Evolutionary conservation across 2,888 invertebrate genomes (phyloP), one percentile per base, ranked within the genome.

Genomic region (Drosophila rubida): DNA sequence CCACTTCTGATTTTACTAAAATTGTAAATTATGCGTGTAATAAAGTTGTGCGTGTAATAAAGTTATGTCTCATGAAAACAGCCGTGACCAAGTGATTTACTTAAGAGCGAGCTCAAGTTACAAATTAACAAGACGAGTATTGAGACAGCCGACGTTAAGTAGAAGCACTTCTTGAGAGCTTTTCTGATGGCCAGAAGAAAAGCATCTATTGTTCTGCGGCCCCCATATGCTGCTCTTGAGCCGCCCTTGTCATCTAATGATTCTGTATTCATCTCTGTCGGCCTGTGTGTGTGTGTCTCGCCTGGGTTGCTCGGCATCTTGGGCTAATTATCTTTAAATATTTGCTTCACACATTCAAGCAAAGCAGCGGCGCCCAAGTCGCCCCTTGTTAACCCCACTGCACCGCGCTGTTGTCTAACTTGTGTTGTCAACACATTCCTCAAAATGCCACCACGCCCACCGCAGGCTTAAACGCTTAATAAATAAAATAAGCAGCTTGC

Each of bases 401-500:
- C 14, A 7, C n/a, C 25, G 6, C 25, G n/a, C 0, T 32, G 32
- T 32, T 32, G 9, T 13, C 23, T 16, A 13, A 13, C 19, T 25
- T 42, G n/a, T 23, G 51, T 58, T 69, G 75, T 58, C 71, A 61
- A 32, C 66, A 72, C 51, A 59, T 59, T 54, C 11, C 58, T 48
- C 59, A 54, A 58, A 75, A 19, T 39, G 57, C 14, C 16, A 54
- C 50, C 73, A 63, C 59, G 54, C 73, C 77, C 77, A 71, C 66
- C 62, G 54, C 63, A 68, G 73, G 69, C 75, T 80, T 73, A 78
- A 80, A 64, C 62, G 75, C 65, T 84, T 84, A 73, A 87, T 84
- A 82, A 78, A 85, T 82, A 81, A 81, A 63, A 54, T 87, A 76
- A 72, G 76, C 82, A 78, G 82, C 82, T 81, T 84, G 86, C 64